phyloP scores from a whole-genome alignment of 1,140 invertebrate genomes.

The Stenopsyche tienmushanensis region DNA sequence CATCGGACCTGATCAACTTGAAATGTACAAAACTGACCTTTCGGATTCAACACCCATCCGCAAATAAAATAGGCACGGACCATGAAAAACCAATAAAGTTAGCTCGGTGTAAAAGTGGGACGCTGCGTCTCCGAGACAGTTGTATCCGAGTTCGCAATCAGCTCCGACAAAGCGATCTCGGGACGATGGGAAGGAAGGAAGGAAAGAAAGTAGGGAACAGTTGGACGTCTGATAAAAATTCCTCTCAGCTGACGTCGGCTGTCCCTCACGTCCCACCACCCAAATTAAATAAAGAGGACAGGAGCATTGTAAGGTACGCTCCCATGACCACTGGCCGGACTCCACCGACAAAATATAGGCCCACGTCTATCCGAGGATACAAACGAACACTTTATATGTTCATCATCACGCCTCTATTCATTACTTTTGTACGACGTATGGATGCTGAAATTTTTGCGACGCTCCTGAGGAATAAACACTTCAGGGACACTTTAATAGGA shows the following conservation, averaged over 20 bases:
- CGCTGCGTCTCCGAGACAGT: conserved; percentile 1
- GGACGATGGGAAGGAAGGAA: background rate
- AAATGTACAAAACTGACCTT: background rate
- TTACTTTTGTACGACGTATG: no score
- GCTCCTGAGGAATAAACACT: no score
- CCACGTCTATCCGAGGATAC: no score
- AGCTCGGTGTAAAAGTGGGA: background rate
- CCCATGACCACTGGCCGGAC: conserved; percentile 5
- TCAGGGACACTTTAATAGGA: no score
- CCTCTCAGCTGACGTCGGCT: conserved; percentile 33
- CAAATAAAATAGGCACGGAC: background rate
- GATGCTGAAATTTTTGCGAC: no score
- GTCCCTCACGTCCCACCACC: conserved; percentile 35
- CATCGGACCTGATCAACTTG: no score
- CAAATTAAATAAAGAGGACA: conserved; percentile 41
- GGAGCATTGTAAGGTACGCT: conserved; percentile 17
- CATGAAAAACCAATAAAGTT: conserved; percentile 25
- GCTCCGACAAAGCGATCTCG: conserved; percentile 16
- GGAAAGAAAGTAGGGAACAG: background rate
- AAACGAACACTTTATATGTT: no score
- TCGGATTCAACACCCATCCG: background rate
- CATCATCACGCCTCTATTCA: no score
- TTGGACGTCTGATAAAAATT: conserved; percentile 33
- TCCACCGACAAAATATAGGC: conserved; percentile 8
- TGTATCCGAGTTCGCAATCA: conserved; percentile 33